Evolutionary conservation across 2,113 vertebrate species (phyloP).

Genomic region (Pipra filicauda): DNA sequence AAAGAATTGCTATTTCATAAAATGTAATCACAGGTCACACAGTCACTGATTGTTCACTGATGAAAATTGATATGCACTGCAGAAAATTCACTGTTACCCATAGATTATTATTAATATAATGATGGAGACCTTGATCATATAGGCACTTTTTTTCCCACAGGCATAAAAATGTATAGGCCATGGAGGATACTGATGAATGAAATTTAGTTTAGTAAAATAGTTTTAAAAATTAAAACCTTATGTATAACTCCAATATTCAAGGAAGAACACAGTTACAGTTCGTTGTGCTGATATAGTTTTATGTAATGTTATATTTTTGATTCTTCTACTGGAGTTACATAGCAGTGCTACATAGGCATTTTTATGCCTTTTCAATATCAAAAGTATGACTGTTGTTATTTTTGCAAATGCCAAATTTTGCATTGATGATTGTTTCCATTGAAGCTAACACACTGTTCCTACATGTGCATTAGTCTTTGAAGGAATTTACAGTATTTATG

Average conservation of each 20-base stretch:
- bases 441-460: not conserved
- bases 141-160: not conserved
- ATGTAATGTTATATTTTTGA: not conserved
- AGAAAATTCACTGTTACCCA: not conserved
- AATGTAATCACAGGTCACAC: slow-evolving; percentile 6
- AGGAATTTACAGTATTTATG: not conserved
- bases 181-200: not conserved
- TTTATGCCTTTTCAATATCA: not conserved
- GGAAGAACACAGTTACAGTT: not conserved
- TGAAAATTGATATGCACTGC: slow-evolving; percentile 35
- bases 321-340: not conserved
- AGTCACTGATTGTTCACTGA: slow-evolving; percentile 34
- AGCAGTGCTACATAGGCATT: not conserved
- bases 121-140: not conserved
- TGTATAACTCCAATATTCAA: not conserved
- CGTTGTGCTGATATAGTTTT: not conserved
- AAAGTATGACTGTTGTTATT: not conserved
- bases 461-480: not conserved
- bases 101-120: slow-evolving; percentile 17
- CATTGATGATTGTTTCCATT: not conserved
- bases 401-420: not conserved
- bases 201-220: not conserved
- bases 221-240: not conserved
- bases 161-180: not conserved
- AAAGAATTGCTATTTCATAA: slow-evolving; percentile 40